Conservation (phyloP, 1,140 invertebrate genomes). For the Monomorium pharaonis region DNA sequence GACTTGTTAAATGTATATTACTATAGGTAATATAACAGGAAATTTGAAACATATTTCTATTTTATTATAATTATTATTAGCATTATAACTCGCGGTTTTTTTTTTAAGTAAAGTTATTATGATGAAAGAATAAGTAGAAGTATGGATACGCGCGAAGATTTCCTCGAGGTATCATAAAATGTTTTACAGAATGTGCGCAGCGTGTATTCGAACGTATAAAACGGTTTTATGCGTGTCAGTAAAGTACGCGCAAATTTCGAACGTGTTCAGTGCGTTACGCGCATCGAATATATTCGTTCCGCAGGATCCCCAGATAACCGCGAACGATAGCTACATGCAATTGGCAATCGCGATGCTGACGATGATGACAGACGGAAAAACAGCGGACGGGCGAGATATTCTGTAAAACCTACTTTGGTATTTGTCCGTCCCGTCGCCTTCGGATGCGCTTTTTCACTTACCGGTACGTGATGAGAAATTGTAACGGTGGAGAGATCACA, state of each 20-base stretch:
- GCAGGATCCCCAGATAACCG: background rate
- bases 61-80: slow-evolving; percentile 6
- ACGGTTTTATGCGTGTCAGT: background rate
- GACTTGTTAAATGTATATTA: background rate
- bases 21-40: background rate
- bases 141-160: background rate
- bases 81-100: background rate
- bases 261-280: background rate
- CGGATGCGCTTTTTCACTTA: slow-evolving; percentile 67
- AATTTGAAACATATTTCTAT: background rate
- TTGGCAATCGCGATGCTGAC: background rate
- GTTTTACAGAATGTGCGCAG: background rate
- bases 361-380: background rate
- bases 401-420: slow-evolving; percentile 36
- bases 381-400: background rate
- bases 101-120: background rate
- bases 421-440: slow-evolving; percentile 38
- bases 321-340: background rate
- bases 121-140: background rate
- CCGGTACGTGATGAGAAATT: slow-evolving; percentile 69
- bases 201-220: background rate
- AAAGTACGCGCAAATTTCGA: background rate
- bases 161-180: background rate
- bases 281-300: slow-evolving; percentile 7
- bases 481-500: slow-evolving; percentile 17